phyloP scores from a whole-genome alignment of 1,140 invertebrate genomes.

The Drosophila truncata region DNA sequence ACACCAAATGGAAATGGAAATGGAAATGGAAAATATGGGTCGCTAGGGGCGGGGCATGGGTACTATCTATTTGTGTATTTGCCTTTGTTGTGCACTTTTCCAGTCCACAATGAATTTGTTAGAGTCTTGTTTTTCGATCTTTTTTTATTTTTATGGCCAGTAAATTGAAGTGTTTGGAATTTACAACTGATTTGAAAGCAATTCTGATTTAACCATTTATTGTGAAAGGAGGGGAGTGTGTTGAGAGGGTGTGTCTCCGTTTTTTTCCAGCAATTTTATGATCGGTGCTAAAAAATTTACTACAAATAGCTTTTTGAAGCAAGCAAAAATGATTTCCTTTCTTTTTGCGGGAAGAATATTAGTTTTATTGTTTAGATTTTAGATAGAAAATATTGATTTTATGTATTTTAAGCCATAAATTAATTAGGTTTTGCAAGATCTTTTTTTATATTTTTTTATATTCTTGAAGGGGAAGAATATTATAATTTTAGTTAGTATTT shows the following conservation, averaged over 20 bases:
- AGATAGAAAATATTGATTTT: background rate
- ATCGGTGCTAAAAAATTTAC: background rate
- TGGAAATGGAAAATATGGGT: slow-evolving; percentile 30
- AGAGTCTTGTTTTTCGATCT: background rate
- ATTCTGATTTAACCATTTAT: slow-evolving; percentile 18
- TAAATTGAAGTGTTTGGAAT: slow-evolving; percentile 53
- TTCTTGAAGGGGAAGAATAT: too few relatives aligned
- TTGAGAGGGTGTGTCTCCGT: slow-evolving; percentile 3
- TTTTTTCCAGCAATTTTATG: background rate
- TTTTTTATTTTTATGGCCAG: slow-evolving; percentile 48
- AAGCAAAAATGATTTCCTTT: background rate
- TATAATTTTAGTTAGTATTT: too few relatives aligned
- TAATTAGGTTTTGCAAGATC: background rate
- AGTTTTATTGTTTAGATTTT: background rate
- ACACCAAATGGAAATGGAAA: slow-evolving; percentile 37
- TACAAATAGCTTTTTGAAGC: background rate
- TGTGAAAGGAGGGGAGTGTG: too few relatives aligned
- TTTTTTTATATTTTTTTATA: background rate
- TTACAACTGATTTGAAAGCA: slow-evolving; percentile 28
- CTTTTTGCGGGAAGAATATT: too few relatives aligned
- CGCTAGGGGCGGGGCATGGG: background rate
- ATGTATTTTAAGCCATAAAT: background rate
- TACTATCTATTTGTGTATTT: slow-evolving; percentile 35
- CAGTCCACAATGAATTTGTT: slow-evolving; percentile 5
- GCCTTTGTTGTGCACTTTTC: slow-evolving; percentile 30